These are phyloP conservation scores for Parazoanthus swiftii DNA, from an alignment of 92 coral and sea anemone genomes.

Conservation along the genomic window DNA sequence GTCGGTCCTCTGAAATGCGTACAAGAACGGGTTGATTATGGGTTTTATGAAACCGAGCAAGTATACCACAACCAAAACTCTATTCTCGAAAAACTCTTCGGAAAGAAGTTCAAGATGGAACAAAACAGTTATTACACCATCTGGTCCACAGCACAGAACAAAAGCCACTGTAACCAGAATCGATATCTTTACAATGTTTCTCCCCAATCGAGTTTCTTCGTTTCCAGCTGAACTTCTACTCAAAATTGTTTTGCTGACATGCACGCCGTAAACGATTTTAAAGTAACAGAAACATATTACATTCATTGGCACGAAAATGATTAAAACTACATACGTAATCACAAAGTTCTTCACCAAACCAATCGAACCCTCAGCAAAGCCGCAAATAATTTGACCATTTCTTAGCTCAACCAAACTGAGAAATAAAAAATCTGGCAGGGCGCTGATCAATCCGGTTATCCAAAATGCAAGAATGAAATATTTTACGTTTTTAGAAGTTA, in stretches of 20 bases:
- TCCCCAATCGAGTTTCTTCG: neutral
- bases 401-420: neutral
- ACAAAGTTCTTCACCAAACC: neutral
- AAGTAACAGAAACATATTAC: slow-evolving; percentile 2
- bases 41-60: no score
- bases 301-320: neutral
- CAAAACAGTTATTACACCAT: neutral
- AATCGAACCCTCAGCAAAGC: neutral
- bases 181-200: neutral
- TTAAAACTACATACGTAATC: neutral
- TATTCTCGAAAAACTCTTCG: no score
- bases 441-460: neutral
- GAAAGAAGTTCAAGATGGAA: no score
- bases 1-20: no score
- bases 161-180: neutral
- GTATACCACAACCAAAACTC: no score
- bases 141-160: neutral
- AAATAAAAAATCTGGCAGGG: neutral
- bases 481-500: neutral
- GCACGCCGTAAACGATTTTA: neutral
- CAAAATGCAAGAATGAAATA: neutral
- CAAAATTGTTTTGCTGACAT: neutral
- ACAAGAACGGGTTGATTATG: no score
- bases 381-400: no score
- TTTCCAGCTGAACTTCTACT: neutral